These are phyloP conservation scores for Ciconia stormi DNA, from an alignment of 2,113 vertebrate genomes.

Conservation along the genomic window DNA sequence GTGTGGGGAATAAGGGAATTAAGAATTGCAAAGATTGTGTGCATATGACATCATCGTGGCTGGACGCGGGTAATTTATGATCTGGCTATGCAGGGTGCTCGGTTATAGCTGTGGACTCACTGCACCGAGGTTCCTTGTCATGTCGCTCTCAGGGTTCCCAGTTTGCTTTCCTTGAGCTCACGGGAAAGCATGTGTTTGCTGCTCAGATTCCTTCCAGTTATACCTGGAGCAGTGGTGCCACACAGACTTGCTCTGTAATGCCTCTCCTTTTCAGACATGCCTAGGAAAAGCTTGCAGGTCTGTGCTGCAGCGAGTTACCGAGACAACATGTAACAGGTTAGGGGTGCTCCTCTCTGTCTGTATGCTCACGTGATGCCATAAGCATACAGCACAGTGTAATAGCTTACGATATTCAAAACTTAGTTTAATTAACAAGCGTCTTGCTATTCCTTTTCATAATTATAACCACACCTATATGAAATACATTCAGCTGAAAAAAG, in stretches of 20 bases:
- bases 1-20: slow-evolving; percentile 29
- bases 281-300: neutral
- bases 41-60: slow-evolving; percentile 10
- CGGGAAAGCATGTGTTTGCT: neutral
- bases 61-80: neutral
- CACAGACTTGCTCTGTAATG: neutral
- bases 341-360: neutral
- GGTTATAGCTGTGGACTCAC: neutral
- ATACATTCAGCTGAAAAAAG: neutral
- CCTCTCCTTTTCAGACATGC: neutral
- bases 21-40: neutral
- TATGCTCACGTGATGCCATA: neutral
- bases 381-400: neutral
- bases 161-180: neutral
- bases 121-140: neutral
- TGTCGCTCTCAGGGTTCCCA: neutral
- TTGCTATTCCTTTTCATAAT: neutral
- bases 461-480: neutral
- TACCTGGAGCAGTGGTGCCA: neutral
- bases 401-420: neutral
- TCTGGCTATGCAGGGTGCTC: neutral
- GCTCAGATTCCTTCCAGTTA: neutral
- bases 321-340: neutral
- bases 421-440: neutral
- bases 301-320: neutral